These are phyloP conservation scores for Trachops cirrhosus DNA, from an alignment of 2,797 vertebrate species.

Conservation along the genomic window DNA sequence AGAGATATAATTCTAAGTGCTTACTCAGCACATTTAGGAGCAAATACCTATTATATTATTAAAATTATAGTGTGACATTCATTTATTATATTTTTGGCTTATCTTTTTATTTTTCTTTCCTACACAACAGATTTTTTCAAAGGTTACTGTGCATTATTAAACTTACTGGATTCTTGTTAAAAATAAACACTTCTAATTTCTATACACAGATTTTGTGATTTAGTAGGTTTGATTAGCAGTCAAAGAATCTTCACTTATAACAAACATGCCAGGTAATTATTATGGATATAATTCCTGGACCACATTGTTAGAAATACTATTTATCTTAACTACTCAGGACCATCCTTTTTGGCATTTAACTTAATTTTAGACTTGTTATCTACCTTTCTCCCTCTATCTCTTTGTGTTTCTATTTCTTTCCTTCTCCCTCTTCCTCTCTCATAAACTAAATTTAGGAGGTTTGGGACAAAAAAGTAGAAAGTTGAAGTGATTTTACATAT, in stretches of 20 bases:
- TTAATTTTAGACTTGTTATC: neutral
- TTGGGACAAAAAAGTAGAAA: neutral
- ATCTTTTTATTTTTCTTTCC: neutral
- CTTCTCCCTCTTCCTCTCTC: neutral
- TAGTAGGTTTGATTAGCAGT: neutral
- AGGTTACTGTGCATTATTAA: neutral
- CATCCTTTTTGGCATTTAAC: neutral
- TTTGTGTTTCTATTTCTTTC: rapidly evolving
- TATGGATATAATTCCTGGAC: neutral
- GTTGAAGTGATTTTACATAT: neutral
- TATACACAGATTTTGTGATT: neutral
- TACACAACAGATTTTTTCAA: neutral
- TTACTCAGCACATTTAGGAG: neutral
- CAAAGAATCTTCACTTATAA: neutral
- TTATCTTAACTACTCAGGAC: neutral
- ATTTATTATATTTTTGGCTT: neutral
- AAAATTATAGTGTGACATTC: neutral
- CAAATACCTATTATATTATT: neutral
- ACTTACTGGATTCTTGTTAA: neutral
- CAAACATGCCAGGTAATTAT: neutral
- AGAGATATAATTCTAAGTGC: neutral
- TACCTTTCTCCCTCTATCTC: rapidly evolving
- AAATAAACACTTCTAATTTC: neutral
- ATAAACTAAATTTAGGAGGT: neutral
- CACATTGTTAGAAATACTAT: neutral